Evolutionary conservation across 64 coral and sea anemone genomes (phyloP), one percentile per base, ranked within the genome.

Genomic region (Stylophora pistillata): DNA sequence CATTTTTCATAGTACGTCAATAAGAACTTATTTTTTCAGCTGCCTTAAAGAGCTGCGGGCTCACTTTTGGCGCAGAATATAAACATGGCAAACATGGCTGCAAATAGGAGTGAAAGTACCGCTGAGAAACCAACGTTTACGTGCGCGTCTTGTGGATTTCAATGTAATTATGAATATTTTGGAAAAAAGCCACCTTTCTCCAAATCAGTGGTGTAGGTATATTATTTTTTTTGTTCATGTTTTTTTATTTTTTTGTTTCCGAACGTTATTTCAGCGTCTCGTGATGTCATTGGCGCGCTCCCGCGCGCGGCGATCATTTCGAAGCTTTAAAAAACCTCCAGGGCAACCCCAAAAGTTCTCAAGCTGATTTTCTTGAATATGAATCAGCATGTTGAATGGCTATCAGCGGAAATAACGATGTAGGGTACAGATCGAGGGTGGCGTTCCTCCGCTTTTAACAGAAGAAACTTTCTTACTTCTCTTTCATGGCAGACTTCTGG

Each of bases 131-230:
- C 53, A 84, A 73, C 52, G 7, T 98, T 98, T 58, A 26, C 15
- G 25, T 98, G 96, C 56, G 81, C 81, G 21, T 76, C 74, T 15
- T 98, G 96, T 90, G 71, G 94, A 14, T 98, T 98, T 89, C 57
- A 82, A 41, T 92, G 79, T 17, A 74, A 74, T 23, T 98, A 89
- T 76, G 89, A 98, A 21, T 98, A 98, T 80, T 95, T 86, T 92
- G 96, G 96, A 63, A 98, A 91, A 58, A 94, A 92, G 32, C 96
- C 96, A 31, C 90, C 96, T 25, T 95, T 95, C 71, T 86, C 76
- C 61, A 94, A 90, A 58, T 85, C 93, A 53, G 54, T 98, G 68
- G 68, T 95, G 96, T 98, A 89, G 66, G 96, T 92, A 29, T 63
- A 30, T 63, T 56, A 25, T 74, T 72, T 21, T 87, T 34, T 18